Base-by-base conservation (phyloP, 1,140 invertebrate species). In the Orchesella cincta region DNA sequence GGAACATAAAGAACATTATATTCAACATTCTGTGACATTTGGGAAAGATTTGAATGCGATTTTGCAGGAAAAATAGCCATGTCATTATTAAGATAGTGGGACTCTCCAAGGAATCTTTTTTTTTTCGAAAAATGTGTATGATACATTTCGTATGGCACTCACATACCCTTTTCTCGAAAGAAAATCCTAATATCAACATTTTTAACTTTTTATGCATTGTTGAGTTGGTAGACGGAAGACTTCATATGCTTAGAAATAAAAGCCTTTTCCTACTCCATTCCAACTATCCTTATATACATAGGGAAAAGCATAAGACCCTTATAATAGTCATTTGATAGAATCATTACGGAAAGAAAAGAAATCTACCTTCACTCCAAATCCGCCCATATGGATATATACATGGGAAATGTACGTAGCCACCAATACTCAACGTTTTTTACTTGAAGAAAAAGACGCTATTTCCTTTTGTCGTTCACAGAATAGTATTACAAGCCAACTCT, bases 11-110 rank as follows among this genome's bases (percentile, higher is more conserved):
- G 70, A 72, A 75, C 74, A 76, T 75, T 72, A 78, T 76, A 78
- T 71, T 75, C 74, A 78, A 57, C 74, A 75, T 70, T 78, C 54
- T 76, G 52, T 78, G 77, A 78, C 77, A 78, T 76, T 78, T 76
- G 77, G 34, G 74, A 51, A 76, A 76, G 74, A 76, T 78, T 78
- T 78, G 74, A 78, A 78, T 78, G 74, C 64, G 54, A 78, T 67
- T 78, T 78, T 73, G 26, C 29, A 12, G 39, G 73, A 78, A 75
- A 73, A 75, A 78, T 78, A 73, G 73, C 73, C 77, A 75, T 75
- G 77, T 36, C 77, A 62, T 78, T 78, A 78, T 78, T 78, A 78
- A 75, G 76, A 77, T 77, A 73, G 54, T 74, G 52, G 5, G 18
- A 12, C 52, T 74, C 34, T 62, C 54, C 26, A 77, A 34, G 35